phyloP scores from a whole-genome alignment of 2,797 vertebrate genomes.

The Hoplostethus atlanticus region DNA sequence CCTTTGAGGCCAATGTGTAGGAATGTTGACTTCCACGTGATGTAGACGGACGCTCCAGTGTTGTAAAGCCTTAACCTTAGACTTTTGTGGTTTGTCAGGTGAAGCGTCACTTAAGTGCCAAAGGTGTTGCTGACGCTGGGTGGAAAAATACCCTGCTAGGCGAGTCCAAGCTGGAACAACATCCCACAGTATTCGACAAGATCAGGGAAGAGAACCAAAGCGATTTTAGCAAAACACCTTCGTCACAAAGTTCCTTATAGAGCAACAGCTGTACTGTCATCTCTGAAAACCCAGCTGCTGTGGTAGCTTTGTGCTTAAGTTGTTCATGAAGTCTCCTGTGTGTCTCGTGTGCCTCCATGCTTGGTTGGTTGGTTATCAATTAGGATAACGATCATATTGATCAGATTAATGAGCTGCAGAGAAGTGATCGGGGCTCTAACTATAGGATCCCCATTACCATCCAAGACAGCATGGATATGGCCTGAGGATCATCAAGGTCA shows the following conservation, averaged over 20 bases:
- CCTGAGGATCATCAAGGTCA: constrained; percentile 43
- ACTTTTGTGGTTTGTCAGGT: constrained; percentile 17
- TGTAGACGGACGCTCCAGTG: neutral
- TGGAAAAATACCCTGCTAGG: neutral
- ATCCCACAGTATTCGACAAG: too few relatives aligned
- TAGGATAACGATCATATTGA: constrained; percentile 36
- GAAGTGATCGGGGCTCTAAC: neutral
- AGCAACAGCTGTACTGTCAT: too few relatives aligned
- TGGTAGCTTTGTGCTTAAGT: neutral
- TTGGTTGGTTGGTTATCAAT: constrained; percentile 51
- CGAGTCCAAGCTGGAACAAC: too few relatives aligned
- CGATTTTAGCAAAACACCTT: too few relatives aligned
- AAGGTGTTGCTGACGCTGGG: constrained; percentile 17
- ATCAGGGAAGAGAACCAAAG: too few relatives aligned
- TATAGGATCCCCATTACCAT: too few relatives aligned
- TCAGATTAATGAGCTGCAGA: constrained; percentile 59
- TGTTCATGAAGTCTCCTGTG: constrained; percentile 14
- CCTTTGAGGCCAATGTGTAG: too few relatives aligned
- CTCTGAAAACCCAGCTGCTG: too few relatives aligned
- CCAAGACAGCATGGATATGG: constrained; percentile 28
- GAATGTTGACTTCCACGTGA: too few relatives aligned
- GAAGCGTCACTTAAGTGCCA: constrained; percentile 11
- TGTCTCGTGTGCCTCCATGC: constrained; percentile 8
- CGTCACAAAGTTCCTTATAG: too few relatives aligned
- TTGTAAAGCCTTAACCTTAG: constrained; percentile 8